These are phyloP conservation scores for Leptodactylus fuscus DNA, from an alignment of 2,113 vertebrate genomes.

Conservation along the genomic window DNA sequence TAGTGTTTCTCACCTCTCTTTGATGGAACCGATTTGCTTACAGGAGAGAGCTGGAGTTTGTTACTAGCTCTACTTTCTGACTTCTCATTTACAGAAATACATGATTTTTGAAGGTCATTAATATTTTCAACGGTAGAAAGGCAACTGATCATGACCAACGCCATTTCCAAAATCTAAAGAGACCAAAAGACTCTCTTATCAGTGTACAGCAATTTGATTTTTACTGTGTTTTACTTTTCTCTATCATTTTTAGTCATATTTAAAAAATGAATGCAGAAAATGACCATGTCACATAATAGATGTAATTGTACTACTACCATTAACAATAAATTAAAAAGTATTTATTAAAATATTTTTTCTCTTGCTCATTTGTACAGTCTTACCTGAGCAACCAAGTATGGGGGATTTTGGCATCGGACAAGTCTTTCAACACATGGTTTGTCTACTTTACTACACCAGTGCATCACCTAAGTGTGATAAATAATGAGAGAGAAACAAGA, in stretches of 20 bases:
- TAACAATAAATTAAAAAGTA: background rate
- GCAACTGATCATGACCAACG: constrained; percentile 52
- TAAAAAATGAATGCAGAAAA: too few relatives aligned
- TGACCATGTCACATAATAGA: background rate
- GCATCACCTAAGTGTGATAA: constrained; percentile 49
- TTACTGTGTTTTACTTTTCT: background rate
- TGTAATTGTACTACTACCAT: background rate
- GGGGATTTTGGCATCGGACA: constrained; percentile 56
- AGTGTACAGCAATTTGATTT: background rate
- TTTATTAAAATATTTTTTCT: background rate
- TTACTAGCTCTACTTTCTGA: constrained; percentile 20
- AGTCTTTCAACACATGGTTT: constrained; percentile 58
- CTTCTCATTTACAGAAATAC: background rate
- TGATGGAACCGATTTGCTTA: constrained; percentile 11
- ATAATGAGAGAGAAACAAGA: background rate
- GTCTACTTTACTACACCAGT: constrained; percentile 61
- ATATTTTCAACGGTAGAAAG: constrained; percentile 30
- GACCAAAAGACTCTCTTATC: background rate
- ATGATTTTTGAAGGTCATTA: constrained; percentile 32
- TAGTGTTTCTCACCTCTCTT: constrained; percentile 21
- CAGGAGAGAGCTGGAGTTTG: constrained; percentile 21
- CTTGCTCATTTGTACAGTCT: background rate
- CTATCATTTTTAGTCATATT: background rate
- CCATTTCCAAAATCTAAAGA: constrained; percentile 57
- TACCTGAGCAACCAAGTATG: constrained; percentile 59